Evolutionary conservation across 53 echinoderm and acorn worm genomes (phyloP), one percentile per base, ranked within the genome.

Genomic region (Paracentrotus lividus): DNA sequence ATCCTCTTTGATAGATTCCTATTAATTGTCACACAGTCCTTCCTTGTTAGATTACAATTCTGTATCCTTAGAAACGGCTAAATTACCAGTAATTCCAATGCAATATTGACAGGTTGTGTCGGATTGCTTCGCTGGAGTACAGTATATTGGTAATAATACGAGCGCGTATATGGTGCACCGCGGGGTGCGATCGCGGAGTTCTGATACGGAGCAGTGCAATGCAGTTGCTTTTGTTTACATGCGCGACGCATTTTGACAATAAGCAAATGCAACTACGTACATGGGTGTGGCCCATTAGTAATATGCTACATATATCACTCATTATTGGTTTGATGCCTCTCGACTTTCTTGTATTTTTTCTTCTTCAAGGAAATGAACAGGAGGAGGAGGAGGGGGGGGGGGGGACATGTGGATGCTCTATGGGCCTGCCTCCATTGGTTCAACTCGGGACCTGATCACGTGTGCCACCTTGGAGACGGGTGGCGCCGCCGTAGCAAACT

Each of bases 1-100:
- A 72, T 72, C 72, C 72, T 20, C 18, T 38, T 72, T 40, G 72
- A 72, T 72, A 72, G 72, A 72, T 72, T 64, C 72, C 72, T 72
- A 40, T 72, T 72, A 40, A 72, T 38, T 72, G 8, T 40, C 72
- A 18, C 16, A 36, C 72, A 36, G 4, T 72, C 40, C 72, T 72
- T 40, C 40, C 40, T 40, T 15, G 72, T 20, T 72, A 38, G 18
- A 5, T 40, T 40, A 72, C 38, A 38, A 40, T 9, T 72, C 32
- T 18, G 72, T 18, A 72, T 72, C 27, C 72, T 38, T 40, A 72
- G 72, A 72, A 72, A 72, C 40, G 7, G 40, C 72, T 40, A 40
- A 40, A 38, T 72, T 38, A 40, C 18, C 16, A 72, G 72, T 72
- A 72, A 72, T 38, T 72, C 72, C 72, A 20, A 72, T 20, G 0